Base-by-base conservation (phyloP, 2,888 invertebrate species). In the Drosophila niveifrons region DNA sequence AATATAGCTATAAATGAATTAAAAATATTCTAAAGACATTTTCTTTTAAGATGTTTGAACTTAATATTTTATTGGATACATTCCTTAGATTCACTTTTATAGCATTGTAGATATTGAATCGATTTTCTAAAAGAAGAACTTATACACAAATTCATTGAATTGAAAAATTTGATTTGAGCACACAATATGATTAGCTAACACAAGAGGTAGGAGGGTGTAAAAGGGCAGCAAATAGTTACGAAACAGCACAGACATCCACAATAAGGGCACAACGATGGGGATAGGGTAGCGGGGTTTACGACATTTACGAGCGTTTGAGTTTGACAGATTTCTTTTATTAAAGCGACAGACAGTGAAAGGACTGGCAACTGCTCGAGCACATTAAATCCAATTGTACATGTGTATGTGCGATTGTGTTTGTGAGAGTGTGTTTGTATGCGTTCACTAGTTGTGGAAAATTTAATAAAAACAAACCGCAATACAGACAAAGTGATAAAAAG, bases 291-390 rank as follows among this genome's bases (percentile, higher is more conserved):
- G 17, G 29, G 53, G 47, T 43, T 41, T 36, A 39, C 44, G 86
- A 86, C 86, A 80, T 86, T 86, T 86, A 86, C 87, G 80, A 88
- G 80, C 80, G 67, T 75, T 80, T 82, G 80, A 86, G 77, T 86
- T 86, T 86, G 86, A 86, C 87, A 86, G 84, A 86, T 86, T 84
- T 86, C 75, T 80, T 86, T 82, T 83, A 82, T 87, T 84, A 80
- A 70, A 84, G 66, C 82, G 75, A 78, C 82, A 80, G 78, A 70
- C 69, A 80, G 70, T 62, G 64, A 57, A 69, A 77, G 72, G 64
- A 67, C 70, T 67, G 71, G 55, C 64, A 75, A 74, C 57, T 82
- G 68, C 63, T 72, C 75, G 70, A 78, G 78, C 84, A 84, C 73
- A 80, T 72, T 39, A 71, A 80, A 78, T 69, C 44, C 71, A 73